These are phyloP conservation scores for Danio jaintianensis DNA, from an alignment of 2,797 vertebrate genomes.

Conservation along the genomic window DNA sequence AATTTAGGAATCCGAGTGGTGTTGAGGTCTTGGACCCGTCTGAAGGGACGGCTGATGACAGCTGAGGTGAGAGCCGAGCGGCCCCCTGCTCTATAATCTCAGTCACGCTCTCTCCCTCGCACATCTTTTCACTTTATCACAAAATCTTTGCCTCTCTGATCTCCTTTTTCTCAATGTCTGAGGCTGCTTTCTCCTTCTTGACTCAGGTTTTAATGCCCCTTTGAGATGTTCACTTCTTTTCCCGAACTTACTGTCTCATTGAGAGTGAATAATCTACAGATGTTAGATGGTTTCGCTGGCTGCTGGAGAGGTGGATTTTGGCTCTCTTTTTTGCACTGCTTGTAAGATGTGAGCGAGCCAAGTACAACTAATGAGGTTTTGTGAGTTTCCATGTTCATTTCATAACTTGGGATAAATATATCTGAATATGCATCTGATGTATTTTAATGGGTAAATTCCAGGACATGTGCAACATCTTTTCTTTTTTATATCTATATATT, in stretches of 20 bases:
- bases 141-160: conserved; percentile 40
- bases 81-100: conserved; percentile 51
- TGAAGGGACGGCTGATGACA: conserved; percentile 62
- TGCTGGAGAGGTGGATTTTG: conserved; percentile 44
- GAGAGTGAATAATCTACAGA: conserved; percentile 55
- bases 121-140: conserved; percentile 60
- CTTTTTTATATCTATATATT: too few relatives aligned
- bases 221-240: conserved; percentile 35
- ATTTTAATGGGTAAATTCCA: too few relatives aligned
- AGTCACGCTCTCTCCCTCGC: conserved; percentile 42
- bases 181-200: conserved; percentile 45
- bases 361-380: conserved; percentile 56
- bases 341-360: conserved; percentile 58
- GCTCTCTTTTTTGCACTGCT: conserved; percentile 58
- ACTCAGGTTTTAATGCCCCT: conserved; percentile 52
- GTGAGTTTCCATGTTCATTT: conserved; percentile 44
- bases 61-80: conserved; percentile 44
- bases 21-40: conserved; percentile 50
- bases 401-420: conserved; percentile 36
- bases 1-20: conserved; percentile 49
- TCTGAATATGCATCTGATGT: neutral
- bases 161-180: conserved; percentile 51
- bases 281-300: conserved; percentile 39
- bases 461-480: too few relatives aligned
- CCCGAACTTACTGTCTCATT: conserved; percentile 35